phyloP scores from a whole-genome alignment of 2,797 vertebrate genomes.

The Salarias fasciatus region DNA sequence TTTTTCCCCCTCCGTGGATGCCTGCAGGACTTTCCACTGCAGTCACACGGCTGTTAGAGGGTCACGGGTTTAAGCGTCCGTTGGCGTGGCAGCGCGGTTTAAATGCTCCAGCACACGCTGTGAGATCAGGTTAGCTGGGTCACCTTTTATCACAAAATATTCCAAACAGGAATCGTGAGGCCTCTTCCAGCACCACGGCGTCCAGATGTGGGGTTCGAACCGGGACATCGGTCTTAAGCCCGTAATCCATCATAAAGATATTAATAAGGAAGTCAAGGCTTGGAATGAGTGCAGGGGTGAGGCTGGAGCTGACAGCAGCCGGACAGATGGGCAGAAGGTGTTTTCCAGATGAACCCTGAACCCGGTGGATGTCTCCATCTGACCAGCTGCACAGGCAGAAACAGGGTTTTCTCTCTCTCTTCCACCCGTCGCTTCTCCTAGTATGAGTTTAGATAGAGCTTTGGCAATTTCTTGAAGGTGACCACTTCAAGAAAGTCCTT shows the following conservation, averaged over 20 bases:
- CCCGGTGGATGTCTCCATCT: constrained; percentile 28
- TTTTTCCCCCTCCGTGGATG: constrained; percentile 30
- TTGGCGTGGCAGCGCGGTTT: constrained; percentile 46
- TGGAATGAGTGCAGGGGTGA: constrained; percentile 22
- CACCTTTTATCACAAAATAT: constrained; percentile 48
- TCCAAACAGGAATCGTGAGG: constrained; percentile 53
- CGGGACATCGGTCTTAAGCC: constrained; percentile 44
- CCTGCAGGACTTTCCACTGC: constrained; percentile 51
- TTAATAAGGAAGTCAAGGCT: constrained; percentile 54
- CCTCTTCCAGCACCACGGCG: constrained; percentile 49
- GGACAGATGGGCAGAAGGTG: constrained; percentile 57
- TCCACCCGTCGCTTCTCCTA: too few relatives aligned
- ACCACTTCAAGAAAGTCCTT: too few relatives aligned
- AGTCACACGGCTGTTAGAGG: constrained; percentile 39
- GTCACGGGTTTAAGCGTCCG: constrained; percentile 48
- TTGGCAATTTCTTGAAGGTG: too few relatives aligned
- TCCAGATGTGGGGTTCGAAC: constrained; percentile 69
- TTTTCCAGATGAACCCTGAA: constrained; percentile 52
- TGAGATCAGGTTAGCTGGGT: constrained; percentile 41
- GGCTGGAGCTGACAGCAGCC: constrained; percentile 18
- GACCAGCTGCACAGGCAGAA: constrained; percentile 11
- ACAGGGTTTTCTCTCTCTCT: too few relatives aligned
- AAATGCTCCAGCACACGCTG: constrained; percentile 28
- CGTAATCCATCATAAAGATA: constrained; percentile 58
- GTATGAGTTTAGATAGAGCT: too few relatives aligned